phyloP scores from a whole-genome alignment of 2,888 invertebrate species.

The Torymus auratus region DNA sequence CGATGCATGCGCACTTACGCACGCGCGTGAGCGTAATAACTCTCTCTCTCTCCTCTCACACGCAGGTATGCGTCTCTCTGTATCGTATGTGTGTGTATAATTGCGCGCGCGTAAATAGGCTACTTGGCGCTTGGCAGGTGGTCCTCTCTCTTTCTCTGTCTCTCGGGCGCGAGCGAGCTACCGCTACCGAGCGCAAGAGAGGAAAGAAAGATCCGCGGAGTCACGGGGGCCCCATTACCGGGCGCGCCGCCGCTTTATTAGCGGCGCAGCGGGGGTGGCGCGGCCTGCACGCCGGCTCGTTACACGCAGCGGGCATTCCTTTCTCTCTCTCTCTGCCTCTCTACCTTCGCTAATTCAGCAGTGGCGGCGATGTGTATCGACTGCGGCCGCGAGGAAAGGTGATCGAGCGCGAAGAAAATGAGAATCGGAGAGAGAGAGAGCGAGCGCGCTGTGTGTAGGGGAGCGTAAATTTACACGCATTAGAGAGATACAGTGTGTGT shows the following conservation, averaged over 20 bases:
- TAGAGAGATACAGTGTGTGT: constrained; percentile 44
- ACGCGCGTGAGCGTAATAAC: background rate
- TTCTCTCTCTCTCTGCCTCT: background rate
- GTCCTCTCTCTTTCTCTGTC: constrained; percentile 20
- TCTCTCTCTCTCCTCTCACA: background rate
- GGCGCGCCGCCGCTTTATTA: constrained; percentile 70
- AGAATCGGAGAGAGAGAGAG: constrained; percentile 26
- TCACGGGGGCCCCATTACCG: constrained; percentile 75
- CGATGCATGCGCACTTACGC: too few relatives aligned
- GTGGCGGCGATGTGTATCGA: background rate
- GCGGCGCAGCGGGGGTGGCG: constrained; percentile 76
- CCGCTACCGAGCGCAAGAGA: constrained; percentile 43
- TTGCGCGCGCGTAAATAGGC: constrained; percentile 53
- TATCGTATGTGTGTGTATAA: constrained; percentile 29
- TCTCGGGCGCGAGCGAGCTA: constrained; percentile 34
- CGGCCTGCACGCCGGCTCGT: background rate
- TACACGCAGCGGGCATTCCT: background rate
- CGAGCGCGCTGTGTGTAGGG: constrained; percentile 28
- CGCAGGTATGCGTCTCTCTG: constrained; percentile 42
- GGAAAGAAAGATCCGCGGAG: constrained; percentile 67
- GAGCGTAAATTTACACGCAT: constrained; percentile 57
- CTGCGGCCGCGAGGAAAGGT: constrained; percentile 18
- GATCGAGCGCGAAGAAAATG: constrained; percentile 54
- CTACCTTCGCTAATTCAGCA: background rate
- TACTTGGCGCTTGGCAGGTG: constrained; percentile 55